phyloP scores from a whole-genome alignment of 2,888 invertebrate species.

The Vesta saturnalis region DNA sequence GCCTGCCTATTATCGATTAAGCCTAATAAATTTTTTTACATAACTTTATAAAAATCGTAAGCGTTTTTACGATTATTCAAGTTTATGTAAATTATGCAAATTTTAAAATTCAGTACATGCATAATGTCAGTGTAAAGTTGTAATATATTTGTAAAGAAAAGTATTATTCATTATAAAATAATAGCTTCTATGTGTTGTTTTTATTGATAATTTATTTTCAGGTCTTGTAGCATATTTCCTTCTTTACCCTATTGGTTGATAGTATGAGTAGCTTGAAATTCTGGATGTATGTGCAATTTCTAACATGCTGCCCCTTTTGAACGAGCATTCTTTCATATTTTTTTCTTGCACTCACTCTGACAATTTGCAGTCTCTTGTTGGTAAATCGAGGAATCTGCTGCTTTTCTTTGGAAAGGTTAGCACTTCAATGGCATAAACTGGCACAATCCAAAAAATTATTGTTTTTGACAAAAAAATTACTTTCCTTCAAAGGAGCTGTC shows the following conservation, averaged over 20 bases:
- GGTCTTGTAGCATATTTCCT: not conserved
- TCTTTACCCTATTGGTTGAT: not conserved
- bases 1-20: slow-evolving; percentile 32
- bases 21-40: slow-evolving; percentile 11
- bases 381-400: too few species aligned
- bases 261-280: too few species aligned
- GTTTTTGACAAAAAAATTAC: too few species aligned
- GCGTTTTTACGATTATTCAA: slow-evolving; percentile 9
- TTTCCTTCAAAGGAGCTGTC: too few species aligned
- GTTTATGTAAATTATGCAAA: slow-evolving; percentile 21
- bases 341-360: too few species aligned
- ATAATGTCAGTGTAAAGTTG: slow-evolving; percentile 61
- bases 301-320: too few species aligned
- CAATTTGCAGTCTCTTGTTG: too few species aligned
- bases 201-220: not conserved
- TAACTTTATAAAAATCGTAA: slow-evolving; percentile 9
- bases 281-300: too few species aligned
- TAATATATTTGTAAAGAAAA: slow-evolving; percentile 63
- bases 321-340: too few species aligned
- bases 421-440: too few species aligned
- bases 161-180: slow-evolving; percentile 49
- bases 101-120: slow-evolving; percentile 50
- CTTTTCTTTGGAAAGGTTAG: too few species aligned
- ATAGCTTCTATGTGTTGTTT: slow-evolving; percentile 28
- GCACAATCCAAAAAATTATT: too few species aligned